Evolutionary conservation across 2,888 invertebrate genomes (phyloP).

Genomic region (Laothoe populi): DNA sequence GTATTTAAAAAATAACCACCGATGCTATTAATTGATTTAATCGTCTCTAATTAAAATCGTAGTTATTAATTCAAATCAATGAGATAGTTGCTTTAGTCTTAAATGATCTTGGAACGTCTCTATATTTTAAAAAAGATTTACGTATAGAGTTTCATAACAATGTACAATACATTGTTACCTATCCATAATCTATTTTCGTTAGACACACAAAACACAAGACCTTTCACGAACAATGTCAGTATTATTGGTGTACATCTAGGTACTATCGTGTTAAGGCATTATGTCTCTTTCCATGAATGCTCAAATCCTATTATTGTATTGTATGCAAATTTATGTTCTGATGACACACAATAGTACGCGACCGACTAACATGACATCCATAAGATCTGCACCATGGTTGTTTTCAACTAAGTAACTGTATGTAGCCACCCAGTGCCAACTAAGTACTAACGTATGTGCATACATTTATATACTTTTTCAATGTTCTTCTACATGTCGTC

Average conservation of each 20-base stretch:
- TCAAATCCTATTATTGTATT: constrained; percentile 45
- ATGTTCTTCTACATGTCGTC: constrained; percentile 19
- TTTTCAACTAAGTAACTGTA: not conserved
- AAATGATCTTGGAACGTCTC: not conserved
- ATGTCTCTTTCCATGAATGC: constrained; percentile 32
- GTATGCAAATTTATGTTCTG: constrained; percentile 56
- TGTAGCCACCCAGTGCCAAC: not conserved
- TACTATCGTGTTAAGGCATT: constrained; percentile 11
- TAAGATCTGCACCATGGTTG: constrained; percentile 35
- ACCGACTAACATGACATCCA: constrained; percentile 39
- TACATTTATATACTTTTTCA: constrained; percentile 4
- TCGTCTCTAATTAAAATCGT: constrained; percentile 2
- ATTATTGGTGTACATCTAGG: not conserved
- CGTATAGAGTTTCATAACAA: too few relatives aligned
- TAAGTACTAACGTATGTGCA: not conserved
- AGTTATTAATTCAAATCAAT: not conserved
- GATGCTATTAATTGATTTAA: constrained; percentile 2
- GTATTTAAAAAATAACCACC: not conserved
- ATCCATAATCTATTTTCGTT: not conserved
- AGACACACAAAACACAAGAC: not conserved
- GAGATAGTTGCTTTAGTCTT: not conserved
- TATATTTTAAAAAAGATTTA: not conserved
- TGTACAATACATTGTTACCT: too few relatives aligned
- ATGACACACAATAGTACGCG: constrained; percentile 34
- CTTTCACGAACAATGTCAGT: not conserved